These are phyloP conservation scores for Epirrita christyi DNA, from an alignment of 2,888 invertebrate species.

Conservation along the genomic window DNA sequence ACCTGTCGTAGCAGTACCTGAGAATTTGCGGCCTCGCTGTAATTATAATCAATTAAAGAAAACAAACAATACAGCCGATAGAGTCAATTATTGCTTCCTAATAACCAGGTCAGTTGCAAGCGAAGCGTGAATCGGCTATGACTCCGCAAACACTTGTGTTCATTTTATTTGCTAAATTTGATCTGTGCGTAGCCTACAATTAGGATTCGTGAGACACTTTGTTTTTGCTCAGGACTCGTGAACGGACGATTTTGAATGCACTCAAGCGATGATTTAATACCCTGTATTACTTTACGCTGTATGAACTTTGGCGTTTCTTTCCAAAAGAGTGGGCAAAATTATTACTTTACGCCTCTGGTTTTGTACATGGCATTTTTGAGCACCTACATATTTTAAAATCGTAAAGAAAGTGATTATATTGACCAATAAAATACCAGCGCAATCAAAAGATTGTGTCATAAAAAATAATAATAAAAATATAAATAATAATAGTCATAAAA, in stretches of 20 bases:
- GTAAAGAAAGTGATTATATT: background rate
- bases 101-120: slow-evolving; percentile 58
- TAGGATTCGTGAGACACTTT: slow-evolving; percentile 75
- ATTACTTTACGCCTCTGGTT: slow-evolving; percentile 20
- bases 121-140: slow-evolving; percentile 64
- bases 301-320: slow-evolving; percentile 52
- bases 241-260: slow-evolving; percentile 69
- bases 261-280: slow-evolving; percentile 58
- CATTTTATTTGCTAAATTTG: slow-evolving; percentile 64
- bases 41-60: slow-evolving; percentile 59
- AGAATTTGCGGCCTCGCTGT: slow-evolving; percentile 47
- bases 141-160: slow-evolving; percentile 56
- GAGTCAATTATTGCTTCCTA: slow-evolving; percentile 61
- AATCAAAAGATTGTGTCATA: no score
- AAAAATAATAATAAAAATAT: no score
- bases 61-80: slow-evolving; percentile 50
- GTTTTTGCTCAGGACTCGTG: slow-evolving; percentile 77
- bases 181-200: slow-evolving; percentile 58
- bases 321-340: slow-evolving; percentile 23
- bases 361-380: background rate
- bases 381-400: background rate
- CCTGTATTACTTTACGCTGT: slow-evolving; percentile 64
- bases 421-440: background rate
- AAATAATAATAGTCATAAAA: no score
- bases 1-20: slow-evolving; percentile 42